These are phyloP conservation scores for Hydrotaea diabolus DNA, from an alignment of 2,888 invertebrate genomes.

Conservation along the genomic window DNA sequence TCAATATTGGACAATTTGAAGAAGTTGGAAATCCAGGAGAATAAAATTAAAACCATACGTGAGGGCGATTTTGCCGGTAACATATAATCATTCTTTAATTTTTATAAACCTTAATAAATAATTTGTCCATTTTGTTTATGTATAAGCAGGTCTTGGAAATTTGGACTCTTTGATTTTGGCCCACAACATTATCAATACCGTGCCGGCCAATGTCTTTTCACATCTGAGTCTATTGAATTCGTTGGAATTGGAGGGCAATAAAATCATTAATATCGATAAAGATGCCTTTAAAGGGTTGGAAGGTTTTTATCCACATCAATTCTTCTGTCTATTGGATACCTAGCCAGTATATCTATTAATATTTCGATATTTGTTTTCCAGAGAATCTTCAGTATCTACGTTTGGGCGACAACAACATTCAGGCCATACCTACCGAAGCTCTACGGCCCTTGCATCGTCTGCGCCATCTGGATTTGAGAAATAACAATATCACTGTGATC, in stretches of 20 bases:
- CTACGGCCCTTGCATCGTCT: conserved; percentile 91
- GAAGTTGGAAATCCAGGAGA: conserved; percentile 94
- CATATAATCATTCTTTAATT: background rate
- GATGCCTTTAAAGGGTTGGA: conserved; percentile 93
- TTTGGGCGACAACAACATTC: conserved; percentile 93
- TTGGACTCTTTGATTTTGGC: conserved; percentile 92
- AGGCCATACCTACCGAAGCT: conserved; percentile 92
- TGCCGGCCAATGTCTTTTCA: conserved; percentile 91
- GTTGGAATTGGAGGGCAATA: conserved; percentile 93
- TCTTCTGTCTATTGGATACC: background rate
- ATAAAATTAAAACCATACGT: conserved; percentile 87
- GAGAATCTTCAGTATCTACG: conserved; percentile 95
- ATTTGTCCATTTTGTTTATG: no score
- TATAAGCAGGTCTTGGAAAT: conserved; percentile 88
- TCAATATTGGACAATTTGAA: conserved; percentile 89
- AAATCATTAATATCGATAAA: conserved; percentile 89
- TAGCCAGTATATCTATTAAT: background rate
- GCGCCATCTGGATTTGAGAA: conserved; percentile 92
- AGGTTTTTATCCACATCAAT: conserved; percentile 83
- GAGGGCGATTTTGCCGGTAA: conserved; percentile 94
- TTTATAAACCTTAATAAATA: background rate
- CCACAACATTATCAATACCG: conserved; percentile 90
- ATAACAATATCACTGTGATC: conserved; percentile 92
- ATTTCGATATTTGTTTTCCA: conserved; percentile 81
- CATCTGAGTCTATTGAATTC: conserved; percentile 91